These are phyloP conservation scores for Mantis religiosa DNA, from an alignment of 2,888 invertebrate genomes.

Conservation along the genomic window DNA sequence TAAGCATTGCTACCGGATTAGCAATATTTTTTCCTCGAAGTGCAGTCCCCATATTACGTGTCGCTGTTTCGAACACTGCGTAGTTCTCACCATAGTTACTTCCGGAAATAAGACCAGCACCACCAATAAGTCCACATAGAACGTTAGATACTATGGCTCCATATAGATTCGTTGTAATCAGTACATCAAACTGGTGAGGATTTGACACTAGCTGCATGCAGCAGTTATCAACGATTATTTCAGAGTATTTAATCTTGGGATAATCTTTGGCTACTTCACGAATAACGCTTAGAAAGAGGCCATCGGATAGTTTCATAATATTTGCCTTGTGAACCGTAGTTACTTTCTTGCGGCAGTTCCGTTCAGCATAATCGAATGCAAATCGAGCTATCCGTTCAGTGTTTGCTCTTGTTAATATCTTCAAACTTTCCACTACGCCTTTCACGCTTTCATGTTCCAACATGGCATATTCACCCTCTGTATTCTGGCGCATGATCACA, in stretches of 20 bases:
- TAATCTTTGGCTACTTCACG: conserved; percentile 81
- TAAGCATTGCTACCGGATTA: conserved; percentile 95
- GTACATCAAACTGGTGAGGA: conserved; percentile 95
- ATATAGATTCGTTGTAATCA: conserved; percentile 96
- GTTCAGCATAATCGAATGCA: conserved; percentile 89
- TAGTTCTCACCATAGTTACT: conserved; percentile 90
- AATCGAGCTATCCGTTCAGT: conserved; percentile 88
- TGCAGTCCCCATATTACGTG: conserved; percentile 91
- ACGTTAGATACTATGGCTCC: conserved; percentile 95
- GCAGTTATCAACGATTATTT: conserved; percentile 98
- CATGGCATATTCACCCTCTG: not conserved
- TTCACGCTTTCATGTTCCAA: conserved; percentile 55
- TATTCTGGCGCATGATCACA: not conserved
- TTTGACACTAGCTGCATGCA: conserved; percentile 93
- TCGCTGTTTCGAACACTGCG: conserved; percentile 87
- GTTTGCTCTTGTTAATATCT: conserved; percentile 82
- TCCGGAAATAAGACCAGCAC: conserved; percentile 90
- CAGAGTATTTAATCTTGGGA: conserved; percentile 82
- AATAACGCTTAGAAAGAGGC: conserved; percentile 88
- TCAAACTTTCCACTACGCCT: conserved; percentile 95
- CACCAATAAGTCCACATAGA: conserved; percentile 91
- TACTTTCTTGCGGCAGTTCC: conserved; percentile 83
- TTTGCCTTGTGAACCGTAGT: conserved; percentile 98
- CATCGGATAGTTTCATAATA: conserved; percentile 92
- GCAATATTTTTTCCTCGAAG: conserved; percentile 95